Evolutionary conservation across 2,888 invertebrate species (phyloP), one percentile per base, ranked within the genome.

Genomic region (Microdon myrmicae): DNA sequence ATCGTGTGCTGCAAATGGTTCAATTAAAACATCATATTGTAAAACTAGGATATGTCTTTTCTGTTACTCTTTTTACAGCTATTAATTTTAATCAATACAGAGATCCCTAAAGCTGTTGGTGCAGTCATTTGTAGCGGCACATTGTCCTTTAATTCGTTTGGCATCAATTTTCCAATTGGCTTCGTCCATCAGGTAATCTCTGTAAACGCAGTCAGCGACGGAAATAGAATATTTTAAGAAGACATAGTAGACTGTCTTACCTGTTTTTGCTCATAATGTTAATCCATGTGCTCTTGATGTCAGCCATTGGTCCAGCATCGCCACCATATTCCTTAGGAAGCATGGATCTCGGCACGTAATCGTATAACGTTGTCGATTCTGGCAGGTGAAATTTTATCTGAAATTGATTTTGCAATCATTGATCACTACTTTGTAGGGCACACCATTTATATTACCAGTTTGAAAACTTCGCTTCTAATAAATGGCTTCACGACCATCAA

Each of bases 371-470:
- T 3, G 83, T 83, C 0, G 88, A 83, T 68, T 85, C 85, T 0
- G 88, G 87, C 66, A 84, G 81, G 74, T 90, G 89, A 76, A 88
- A 88, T 69, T 88, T 86, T 17, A 89, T 83, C 87, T 88, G 74
- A 35, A 78, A 81, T 8, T 3, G 13, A 25, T 9, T 10, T 34
- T 20, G 2, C 6, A 31, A 41, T 23, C 4, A 26, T 3, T 8
- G 1, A 3, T 16, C 8, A 2, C 4, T 7, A 9, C 5, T 10
- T 2, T 17, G 2, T 3, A 7, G 25, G 22, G 20, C 22, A n/a
- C 8, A 25, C 9, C 7, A 9, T 9, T 7, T 2, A 8, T 71
- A 78, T 75, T 76, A 87, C 87, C 84, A 88, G 81, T 66, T 85
- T 83, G 14, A 84, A 83, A 26, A 89, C 83, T 73, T 88, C 87